Percentiles rank a stretch among this genome's conserved stretches.
Evolutionary conservation across 2,888 invertebrate genomes (phyloP).

Genomic region (Leptothorax acervorum): DNA sequence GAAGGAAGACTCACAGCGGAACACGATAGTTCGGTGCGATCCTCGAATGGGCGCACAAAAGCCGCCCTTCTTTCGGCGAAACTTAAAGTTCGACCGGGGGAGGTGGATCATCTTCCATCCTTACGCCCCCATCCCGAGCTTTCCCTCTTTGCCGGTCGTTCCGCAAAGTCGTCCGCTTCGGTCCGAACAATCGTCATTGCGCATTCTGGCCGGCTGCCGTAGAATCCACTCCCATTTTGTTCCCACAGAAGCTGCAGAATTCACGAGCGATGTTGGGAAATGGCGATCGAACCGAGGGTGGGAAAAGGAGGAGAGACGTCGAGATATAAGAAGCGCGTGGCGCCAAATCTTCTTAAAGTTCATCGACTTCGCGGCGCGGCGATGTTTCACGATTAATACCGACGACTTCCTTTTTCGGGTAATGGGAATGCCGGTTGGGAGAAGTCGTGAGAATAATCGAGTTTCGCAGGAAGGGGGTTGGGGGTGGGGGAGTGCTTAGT

Average conservation of each 20-base stretch:
- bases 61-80: constrained; percentile 66
- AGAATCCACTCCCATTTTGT: constrained; percentile 44
- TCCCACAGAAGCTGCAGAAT: constrained; percentile 55
- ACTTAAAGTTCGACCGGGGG: constrained; percentile 61
- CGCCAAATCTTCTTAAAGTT: constrained; percentile 47
- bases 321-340: constrained; percentile 39
- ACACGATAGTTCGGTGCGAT: constrained; percentile 57
- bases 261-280: constrained; percentile 52
- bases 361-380: constrained; percentile 35
- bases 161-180: constrained; percentile 49
- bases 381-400: constrained; percentile 47
- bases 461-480: background rate
- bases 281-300: background rate
- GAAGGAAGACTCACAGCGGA: constrained; percentile 63
- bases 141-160: constrained; percentile 23
- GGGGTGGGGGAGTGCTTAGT: background rate
- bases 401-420: constrained; percentile 19
- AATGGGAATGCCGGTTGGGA: constrained; percentile 4
- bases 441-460: constrained; percentile 41
- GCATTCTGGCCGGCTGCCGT: constrained; percentile 53
- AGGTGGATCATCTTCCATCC: constrained; percentile 48
- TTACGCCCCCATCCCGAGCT: background rate
- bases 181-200: constrained; percentile 70
- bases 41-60: constrained; percentile 64
- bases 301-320: background rate